Percentiles rank a stretch among this genome's conserved stretches.
Conservation (phyloP, 2,113 vertebrate species). For the Aix galericulata region DNA sequence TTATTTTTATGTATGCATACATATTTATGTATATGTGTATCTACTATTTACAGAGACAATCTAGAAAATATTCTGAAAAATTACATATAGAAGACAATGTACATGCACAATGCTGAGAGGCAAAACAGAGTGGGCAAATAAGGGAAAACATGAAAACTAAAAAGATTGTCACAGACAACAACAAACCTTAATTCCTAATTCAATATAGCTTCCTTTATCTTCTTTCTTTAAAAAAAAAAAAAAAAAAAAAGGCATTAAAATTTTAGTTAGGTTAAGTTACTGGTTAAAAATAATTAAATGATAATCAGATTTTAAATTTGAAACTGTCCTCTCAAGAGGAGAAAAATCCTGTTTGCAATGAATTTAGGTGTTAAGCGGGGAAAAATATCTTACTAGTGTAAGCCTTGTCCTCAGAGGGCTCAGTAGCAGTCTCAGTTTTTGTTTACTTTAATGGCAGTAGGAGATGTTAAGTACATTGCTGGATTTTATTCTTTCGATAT, state of each 20-base stretch:
- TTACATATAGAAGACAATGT: not conserved
- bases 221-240: not conserved
- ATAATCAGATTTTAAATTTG: conserved; percentile 47
- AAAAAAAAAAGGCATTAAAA: not conserved
- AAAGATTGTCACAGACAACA: not conserved
- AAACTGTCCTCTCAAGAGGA: conserved; percentile 13
- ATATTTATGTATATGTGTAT: not conserved
- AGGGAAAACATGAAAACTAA: not conserved
- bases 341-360: not conserved
- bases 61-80: not conserved
- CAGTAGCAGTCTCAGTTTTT: not conserved
- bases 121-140: not conserved
- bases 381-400: not conserved
- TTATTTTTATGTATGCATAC: not conserved
- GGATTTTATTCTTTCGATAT: not conserved
- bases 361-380: not conserved
- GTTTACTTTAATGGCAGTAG: conserved; percentile 2
- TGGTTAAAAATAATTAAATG: conserved; percentile 23
- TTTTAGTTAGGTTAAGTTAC: not conserved
- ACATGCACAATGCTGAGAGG: not conserved
- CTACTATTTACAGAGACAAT: not conserved
- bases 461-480: not conserved
- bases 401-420: not conserved
- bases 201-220: not conserved
- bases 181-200: not conserved